Evolutionary conservation across 2,113 vertebrate species (phyloP), one percentile per base, ranked within the genome.

Genomic region (Podiceps cristatus): DNA sequence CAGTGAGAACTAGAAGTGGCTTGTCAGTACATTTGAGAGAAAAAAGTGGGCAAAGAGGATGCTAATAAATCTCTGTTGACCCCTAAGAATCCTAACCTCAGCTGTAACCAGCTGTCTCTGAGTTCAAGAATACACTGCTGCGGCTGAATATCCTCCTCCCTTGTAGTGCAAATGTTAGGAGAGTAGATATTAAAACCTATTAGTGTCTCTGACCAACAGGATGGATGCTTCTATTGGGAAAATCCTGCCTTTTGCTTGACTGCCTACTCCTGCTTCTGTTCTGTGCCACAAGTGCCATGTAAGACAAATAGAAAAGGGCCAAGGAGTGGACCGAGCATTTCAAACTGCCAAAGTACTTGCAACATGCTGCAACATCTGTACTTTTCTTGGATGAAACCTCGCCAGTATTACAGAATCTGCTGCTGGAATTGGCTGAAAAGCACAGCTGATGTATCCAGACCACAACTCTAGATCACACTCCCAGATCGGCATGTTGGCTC

Each of bases 391-490:
- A 68, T 87, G 33, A 76, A 23, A 78, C 19, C 40, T 89, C 83
- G 68, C 40, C 44, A 71, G 4, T 68, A 56, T 56, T 68, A 86
- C 33, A 95, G 73, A 85, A 87, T 94, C 66, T 75, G 62, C 73
- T 91, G 86, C 89, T 91, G 84, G 86, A 96, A 66, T 2, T 76
- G 76, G 73, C 87, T 87, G 86, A 82, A 90, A 81, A 90, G 42
- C 53, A 79, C 60, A 89, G 80, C 37, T 90, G 80, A 91, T 91
- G 44, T 31, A 79, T 86, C 58, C 77, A 91, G 84, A 85, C 29
- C 83, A 97, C 91, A 95, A 91, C 92, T 93, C 83, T 60, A 84
- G 73, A 93, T 78, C 86, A 76, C 76, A 91, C 60, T 78, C 94
- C 89, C 95, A 95, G 76, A 91, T 62, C 14, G 28, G 66, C 47